Evolutionary conservation across 2,797 vertebrate genomes (phyloP).

Genomic region (Microctenopoma steveboyesi): DNA sequence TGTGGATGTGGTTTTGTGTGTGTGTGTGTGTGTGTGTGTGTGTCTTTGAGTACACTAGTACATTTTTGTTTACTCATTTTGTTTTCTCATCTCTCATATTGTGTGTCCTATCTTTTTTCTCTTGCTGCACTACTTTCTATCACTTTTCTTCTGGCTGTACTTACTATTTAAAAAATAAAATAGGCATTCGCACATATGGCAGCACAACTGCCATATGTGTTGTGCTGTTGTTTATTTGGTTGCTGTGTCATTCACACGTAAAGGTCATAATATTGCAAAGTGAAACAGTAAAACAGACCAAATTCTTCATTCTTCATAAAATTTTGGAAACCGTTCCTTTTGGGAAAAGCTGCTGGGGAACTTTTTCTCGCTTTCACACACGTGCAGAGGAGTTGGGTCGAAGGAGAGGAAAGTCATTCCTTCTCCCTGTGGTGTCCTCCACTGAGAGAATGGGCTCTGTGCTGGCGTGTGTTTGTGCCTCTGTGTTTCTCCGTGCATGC

Average conservation of each 20-base stretch:
- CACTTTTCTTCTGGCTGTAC: not conserved
- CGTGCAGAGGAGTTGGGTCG: conserved; percentile 8
- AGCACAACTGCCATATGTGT: too few relatives aligned
- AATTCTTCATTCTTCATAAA: conserved; percentile 15
- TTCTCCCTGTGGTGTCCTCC: conserved; percentile 44
- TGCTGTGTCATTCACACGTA: too few relatives aligned
- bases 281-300: not conserved
- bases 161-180: too few relatives aligned
- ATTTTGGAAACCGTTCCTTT: conserved; percentile 17
- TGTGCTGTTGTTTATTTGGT: too few relatives aligned
- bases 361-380: not conserved
- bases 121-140: not conserved
- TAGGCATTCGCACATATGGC: too few relatives aligned
- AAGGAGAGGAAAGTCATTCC: conserved; percentile 43
- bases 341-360: not conserved
- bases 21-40: conserved; percentile 8
- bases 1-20: conserved; percentile 30
- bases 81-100: not conserved
- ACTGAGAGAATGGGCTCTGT: conserved; percentile 44
- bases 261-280: too few relatives aligned
- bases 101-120: not conserved
- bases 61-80: conserved; percentile 35
- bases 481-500: conserved; percentile 12
- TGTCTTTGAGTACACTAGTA: conserved; percentile 9
- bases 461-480: conserved; percentile 24